These are phyloP conservation scores for Galaxea fascicularis DNA, from an alignment of 92 coral and sea anemone genomes.

Conservation along the genomic window DNA sequence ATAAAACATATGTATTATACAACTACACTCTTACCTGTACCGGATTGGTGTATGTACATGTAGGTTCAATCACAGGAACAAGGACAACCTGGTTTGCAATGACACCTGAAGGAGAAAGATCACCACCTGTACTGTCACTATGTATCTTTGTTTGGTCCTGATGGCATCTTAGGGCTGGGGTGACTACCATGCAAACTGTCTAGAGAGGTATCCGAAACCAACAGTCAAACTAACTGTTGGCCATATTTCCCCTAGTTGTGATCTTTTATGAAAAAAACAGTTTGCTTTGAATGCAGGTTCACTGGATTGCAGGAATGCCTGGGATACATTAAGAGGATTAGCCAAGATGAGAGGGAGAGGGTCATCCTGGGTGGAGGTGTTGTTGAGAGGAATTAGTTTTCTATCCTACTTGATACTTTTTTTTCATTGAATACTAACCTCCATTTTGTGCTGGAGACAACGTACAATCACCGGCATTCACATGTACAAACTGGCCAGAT, in stretches of 20 bases:
- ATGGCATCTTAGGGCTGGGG: no score
- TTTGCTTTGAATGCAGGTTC: no score
- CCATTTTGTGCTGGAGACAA: background rate
- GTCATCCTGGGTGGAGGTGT: no score
- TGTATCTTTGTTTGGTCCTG: no score
- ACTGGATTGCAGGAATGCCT: no score
- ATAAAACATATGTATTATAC: background rate
- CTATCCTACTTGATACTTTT: background rate
- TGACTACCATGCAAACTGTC: no score
- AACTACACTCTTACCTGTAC: background rate
- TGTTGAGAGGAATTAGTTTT: background rate
- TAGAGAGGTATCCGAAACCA: no score
- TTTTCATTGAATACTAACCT: conserved; percentile 1
- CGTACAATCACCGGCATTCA: background rate
- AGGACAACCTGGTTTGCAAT: conserved; percentile 6
- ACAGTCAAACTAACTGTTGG: no score
- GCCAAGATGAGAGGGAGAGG: no score
- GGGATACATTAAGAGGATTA: no score
- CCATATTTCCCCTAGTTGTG: no score
- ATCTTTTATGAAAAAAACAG: no score
- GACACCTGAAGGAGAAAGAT: background rate
- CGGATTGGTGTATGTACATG: background rate
- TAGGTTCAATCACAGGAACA: conserved; percentile 6
- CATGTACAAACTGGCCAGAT: conserved; percentile 10
- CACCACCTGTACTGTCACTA: background rate